A percentile compares a stretch with the other conserved stretches of the same genome.
Conservation (phyloP, 2,113 vertebrate genomes). For the Ochotona curzoniae region DNA sequence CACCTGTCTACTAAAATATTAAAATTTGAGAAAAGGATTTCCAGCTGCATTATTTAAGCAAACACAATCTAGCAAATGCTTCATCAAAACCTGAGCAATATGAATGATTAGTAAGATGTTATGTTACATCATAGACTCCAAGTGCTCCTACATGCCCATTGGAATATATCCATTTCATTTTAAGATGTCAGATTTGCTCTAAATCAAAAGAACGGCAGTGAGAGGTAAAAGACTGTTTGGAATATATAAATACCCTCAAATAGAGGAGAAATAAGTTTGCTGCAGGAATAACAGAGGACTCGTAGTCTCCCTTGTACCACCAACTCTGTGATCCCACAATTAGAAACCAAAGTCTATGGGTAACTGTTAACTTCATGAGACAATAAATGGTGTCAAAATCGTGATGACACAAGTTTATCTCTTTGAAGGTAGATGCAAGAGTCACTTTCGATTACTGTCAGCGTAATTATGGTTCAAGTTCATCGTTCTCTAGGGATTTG, state of each 20-base stretch:
- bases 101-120: neutral
- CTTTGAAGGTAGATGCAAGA: neutral
- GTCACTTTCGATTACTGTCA: neutral
- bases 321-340: neutral
- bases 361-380: neutral
- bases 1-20: neutral
- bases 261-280: neutral
- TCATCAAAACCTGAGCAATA: constrained; percentile 1
- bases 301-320: neutral
- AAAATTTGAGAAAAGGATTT: neutral
- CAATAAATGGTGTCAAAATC: neutral
- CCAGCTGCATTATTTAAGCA: neutral
- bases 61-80: neutral
- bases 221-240: neutral
- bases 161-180: neutral
- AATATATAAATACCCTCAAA: constrained; percentile 13
- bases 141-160: neutral
- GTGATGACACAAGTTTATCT: neutral
- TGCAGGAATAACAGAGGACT: neutral
- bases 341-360: neutral
- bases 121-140: neutral
- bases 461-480: neutral
- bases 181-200: neutral
- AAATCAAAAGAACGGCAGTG: neutral
- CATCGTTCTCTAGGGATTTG: neutral